Conservation (phyloP, 2,113 vertebrate genomes). For the Scytalopus superciliaris region DNA sequence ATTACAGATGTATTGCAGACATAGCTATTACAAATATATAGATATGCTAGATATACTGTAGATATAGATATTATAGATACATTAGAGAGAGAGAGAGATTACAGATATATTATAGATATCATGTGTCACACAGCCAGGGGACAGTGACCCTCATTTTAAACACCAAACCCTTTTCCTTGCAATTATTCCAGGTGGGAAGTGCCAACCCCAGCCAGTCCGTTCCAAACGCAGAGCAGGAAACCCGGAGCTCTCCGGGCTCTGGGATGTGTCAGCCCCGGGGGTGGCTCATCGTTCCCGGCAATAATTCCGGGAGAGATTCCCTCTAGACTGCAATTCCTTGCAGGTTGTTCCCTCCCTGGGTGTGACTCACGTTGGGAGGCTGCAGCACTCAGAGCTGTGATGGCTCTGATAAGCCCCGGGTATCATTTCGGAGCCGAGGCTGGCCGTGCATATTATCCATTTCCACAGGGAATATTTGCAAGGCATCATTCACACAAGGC, state of each 20-base stretch:
- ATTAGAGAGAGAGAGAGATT: no score
- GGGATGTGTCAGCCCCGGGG: neutral
- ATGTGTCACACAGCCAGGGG: no score
- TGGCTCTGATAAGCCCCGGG: neutral
- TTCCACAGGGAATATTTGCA: neutral
- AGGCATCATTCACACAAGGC: accelerated
- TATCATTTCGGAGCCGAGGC: neutral
- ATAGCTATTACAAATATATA: no score
- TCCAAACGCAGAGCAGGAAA: neutral
- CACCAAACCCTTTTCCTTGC: neutral
- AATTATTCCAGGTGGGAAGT: neutral
- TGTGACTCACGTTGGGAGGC: neutral
- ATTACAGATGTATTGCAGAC: no score
- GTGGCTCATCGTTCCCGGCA: neutral
- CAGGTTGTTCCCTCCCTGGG: neutral
- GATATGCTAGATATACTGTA: no score
- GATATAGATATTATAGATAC: no score
- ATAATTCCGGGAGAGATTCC: neutral
- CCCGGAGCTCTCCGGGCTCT: neutral
- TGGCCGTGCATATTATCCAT: neutral
- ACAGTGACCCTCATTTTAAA: neutral
- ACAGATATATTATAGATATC: no score
- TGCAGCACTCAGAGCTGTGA: neutral
- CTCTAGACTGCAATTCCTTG: neutral
- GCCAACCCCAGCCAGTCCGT: neutral